Percentiles rank a stretch among this genome's conserved stretches.
phyloP scores from a whole-genome alignment of 2,888 invertebrate species.

The Hanleya hanleyi region DNA sequence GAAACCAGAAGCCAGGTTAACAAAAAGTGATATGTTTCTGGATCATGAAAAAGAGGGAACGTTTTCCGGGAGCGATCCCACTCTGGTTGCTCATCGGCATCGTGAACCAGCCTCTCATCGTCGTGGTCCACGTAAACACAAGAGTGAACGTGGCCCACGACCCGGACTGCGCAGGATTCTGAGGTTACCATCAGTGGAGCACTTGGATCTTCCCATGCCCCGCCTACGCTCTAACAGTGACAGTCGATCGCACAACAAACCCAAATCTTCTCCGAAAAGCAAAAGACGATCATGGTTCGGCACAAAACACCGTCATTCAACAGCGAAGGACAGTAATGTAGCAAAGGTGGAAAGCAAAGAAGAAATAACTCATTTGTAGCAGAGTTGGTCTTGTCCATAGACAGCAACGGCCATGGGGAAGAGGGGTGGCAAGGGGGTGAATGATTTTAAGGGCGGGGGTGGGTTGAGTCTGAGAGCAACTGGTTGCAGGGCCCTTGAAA shows the following conservation, averaged over 20 bases:
- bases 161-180: constrained; percentile 1
- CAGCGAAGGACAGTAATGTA: no score
- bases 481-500: no score
- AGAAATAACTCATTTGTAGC: no score
- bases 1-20: constrained; percentile 24
- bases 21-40: constrained; percentile 43
- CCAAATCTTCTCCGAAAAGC: background rate
- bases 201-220: constrained; percentile 30
- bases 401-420: no score
- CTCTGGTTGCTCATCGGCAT: no score
- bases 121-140: background rate
- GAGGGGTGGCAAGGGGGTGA: no score
- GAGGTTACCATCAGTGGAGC: constrained; percentile 49
- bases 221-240: background rate
- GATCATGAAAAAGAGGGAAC: constrained; percentile 7
- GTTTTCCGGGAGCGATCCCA: no score
- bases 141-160: background rate
- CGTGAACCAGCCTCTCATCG: background rate
- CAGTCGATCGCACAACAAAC: background rate
- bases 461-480: no score
- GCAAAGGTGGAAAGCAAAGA: no score
- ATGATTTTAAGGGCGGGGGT: no score
- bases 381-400: no score
- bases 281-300: background rate
- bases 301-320: background rate